phyloP scores from a whole-genome alignment of 2,113 vertebrate species.

The Lepus europaeus region DNA sequence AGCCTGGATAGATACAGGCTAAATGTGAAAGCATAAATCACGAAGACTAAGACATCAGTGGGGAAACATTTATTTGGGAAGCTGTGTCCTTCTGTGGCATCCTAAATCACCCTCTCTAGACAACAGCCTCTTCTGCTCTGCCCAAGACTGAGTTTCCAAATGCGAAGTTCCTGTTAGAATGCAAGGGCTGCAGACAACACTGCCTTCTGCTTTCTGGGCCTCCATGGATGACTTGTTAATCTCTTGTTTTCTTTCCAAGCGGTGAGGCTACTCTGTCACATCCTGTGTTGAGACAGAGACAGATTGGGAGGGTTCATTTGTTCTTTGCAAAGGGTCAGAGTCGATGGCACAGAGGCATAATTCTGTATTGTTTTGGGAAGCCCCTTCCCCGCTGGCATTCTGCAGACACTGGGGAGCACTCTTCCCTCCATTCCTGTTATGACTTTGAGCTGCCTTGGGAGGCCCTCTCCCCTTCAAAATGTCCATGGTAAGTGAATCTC shows the following conservation, averaged over 20 bases:
- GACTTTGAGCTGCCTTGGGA: not conserved
- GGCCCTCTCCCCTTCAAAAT: not conserved
- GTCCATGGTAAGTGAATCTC: not conserved
- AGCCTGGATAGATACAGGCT: not conserved
- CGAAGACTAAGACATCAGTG: not conserved
- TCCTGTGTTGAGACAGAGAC: not conserved
- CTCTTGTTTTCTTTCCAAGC: conserved; percentile 10
- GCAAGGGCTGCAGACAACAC: not conserved
- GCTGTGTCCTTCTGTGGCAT: not conserved
- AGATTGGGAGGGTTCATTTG: not conserved
- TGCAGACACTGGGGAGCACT: too few species aligned
- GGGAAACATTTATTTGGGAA: not conserved
- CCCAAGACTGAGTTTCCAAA: not conserved
- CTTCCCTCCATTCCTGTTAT: not conserved
- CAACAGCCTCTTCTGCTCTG: not conserved
- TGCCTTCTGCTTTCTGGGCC: not conserved
- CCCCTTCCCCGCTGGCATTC: not conserved
- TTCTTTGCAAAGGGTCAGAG: not conserved
- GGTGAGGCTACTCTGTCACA: not conserved
- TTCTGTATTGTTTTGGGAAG: not conserved
- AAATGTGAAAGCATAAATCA: not conserved
- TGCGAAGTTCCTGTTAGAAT: not conserved
- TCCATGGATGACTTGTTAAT: not conserved
- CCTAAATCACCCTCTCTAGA: not conserved
- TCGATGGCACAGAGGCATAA: not conserved